Percentiles rank a stretch among this genome's conserved stretches.
These are phyloP conservation scores for human (Homo sapiens) DNA, from an alignment of 2,113 vertebrate species.

Conservation along the genomic window GRCh38 chr2:186271501-186272000, in stretches of 20 bases:
- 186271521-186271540: not conserved
- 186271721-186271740: not conserved
- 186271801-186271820: slow-evolving; percentile 7
- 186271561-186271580: not conserved
- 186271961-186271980: not conserved
- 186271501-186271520: not conserved
- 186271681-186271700: not conserved
- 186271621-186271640: not conserved
- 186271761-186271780: not conserved
- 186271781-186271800: not conserved
- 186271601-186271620: not conserved
- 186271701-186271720: not conserved
- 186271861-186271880: not conserved
- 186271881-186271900: not conserved
- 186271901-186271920: not conserved
- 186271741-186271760: not conserved
- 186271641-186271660: not conserved
- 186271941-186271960: not conserved
- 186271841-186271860: not conserved
- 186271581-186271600: not conserved
- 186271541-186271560: not conserved
- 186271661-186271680: not conserved
- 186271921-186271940: not conserved
- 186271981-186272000: not conserved
- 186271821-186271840: not conserved